Conservation (phyloP, 1,140 invertebrate genomes). For the Bradynema listronoti region DNA sequence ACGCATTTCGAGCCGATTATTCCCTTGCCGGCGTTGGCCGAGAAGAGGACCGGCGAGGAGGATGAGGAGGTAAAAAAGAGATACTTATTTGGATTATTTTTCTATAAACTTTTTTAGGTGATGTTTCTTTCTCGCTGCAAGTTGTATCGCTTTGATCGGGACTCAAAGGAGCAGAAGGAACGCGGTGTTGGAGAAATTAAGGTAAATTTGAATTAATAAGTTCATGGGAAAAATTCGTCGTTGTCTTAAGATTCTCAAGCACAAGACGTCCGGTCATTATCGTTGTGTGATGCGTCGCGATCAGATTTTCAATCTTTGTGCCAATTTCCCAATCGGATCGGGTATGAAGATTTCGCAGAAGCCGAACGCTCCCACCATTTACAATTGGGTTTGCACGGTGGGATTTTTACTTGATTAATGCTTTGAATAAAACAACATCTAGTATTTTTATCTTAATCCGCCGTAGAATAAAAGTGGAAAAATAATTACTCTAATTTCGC, state of each 20-base stretch:
- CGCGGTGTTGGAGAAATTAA: slow-evolving; percentile 61
- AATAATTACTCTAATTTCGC: too few relatives aligned
- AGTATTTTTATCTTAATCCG: too few relatives aligned
- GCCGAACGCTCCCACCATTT: slow-evolving; percentile 14
- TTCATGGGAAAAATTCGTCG: neutral
- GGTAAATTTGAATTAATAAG: slow-evolving; percentile 14
- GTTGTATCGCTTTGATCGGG: slow-evolving; percentile 43
- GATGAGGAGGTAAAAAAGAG: slow-evolving; percentile 44
- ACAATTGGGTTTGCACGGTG: slow-evolving; percentile 26
- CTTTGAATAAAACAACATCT: too few relatives aligned
- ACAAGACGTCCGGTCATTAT: slow-evolving; percentile 21
- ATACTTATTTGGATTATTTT: too few relatives aligned
- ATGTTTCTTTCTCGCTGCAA: slow-evolving; percentile 41
- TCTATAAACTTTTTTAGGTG: too few relatives aligned
- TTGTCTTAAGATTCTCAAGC: slow-evolving; percentile 12
- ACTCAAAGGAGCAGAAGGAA: slow-evolving; percentile 60
- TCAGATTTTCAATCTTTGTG: slow-evolving; percentile 61
- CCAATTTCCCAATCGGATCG: slow-evolving; percentile 50
- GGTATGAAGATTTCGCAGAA: slow-evolving; percentile 15
- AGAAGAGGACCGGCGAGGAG: slow-evolving; percentile 51
- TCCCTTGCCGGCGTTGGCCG: slow-evolving; percentile 58
- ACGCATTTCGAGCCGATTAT: slow-evolving; percentile 60
- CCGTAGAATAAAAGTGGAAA: too few relatives aligned
- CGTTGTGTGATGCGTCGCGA: slow-evolving; percentile 60
- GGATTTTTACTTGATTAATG: too few relatives aligned